Percentiles rank a stretch among this genome's conserved stretches.
Evolutionary conservation across 2,888 invertebrate genomes (phyloP).

Genomic region (Calliphora vomitoria): DNA sequence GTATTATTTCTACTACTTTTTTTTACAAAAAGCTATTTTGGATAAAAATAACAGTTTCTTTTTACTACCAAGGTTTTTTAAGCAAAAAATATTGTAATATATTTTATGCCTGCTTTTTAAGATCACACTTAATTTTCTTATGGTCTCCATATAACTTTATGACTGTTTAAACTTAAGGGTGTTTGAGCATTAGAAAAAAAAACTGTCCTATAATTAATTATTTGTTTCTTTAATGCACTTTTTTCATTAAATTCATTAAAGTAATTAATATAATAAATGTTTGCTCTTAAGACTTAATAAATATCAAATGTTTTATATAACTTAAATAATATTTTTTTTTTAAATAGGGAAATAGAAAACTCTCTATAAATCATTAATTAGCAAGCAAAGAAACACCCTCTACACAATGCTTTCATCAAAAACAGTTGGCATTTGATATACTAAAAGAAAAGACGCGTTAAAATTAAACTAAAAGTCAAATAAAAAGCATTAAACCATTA

Average conservation of each 20-base stretch:
- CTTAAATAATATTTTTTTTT: neutral
- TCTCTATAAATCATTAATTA: constrained; percentile 53
- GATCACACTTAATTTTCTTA: no score
- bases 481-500: constrained; percentile 41
- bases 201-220: neutral
- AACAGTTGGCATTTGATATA: constrained; percentile 52
- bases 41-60: no score
- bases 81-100: no score
- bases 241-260: constrained; percentile 32
- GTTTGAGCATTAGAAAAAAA: no score
- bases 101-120: no score
- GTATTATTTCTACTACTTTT: no score
- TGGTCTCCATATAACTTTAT: no score
- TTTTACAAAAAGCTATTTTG: no score
- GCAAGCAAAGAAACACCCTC: constrained; percentile 35
- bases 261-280: constrained; percentile 53
- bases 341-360: neutral
- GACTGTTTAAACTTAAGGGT: no score
- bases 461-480: constrained; percentile 5
- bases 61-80: no score
- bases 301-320: neutral
- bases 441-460: constrained; percentile 11
- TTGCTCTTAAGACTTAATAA: neutral
- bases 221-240: constrained; percentile 15
- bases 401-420: constrained; percentile 29